These are phyloP conservation scores for Perca fluviatilis DNA, from an alignment of 2,113 vertebrate genomes.

Conservation along the genomic window DNA sequence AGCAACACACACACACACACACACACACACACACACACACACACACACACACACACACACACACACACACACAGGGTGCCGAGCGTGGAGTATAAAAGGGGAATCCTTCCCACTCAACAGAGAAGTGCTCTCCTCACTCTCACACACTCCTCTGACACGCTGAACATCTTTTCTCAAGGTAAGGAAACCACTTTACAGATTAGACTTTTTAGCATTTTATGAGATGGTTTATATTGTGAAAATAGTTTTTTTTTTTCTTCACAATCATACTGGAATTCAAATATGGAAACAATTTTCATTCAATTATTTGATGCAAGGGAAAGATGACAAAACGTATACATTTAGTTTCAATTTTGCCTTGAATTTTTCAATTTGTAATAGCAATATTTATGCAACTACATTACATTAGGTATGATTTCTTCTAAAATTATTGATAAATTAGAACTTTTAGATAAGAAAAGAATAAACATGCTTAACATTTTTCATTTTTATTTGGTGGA, in stretches of 20 bases:
- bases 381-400: not conserved
- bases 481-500: not conserved
- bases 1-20: slow-evolving; percentile 35
- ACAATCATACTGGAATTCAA: not conserved
- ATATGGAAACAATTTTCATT: not conserved
- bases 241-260: not conserved
- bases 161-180: slow-evolving; percentile 73
- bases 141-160: slow-evolving; percentile 60
- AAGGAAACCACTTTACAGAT: slow-evolving; percentile 45
- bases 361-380: not conserved
- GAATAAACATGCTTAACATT: not conserved
- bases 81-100: slow-evolving; percentile 81
- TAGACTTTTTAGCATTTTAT: not conserved
- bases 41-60: slow-evolving; percentile 51
- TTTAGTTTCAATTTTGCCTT: not conserved
- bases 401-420: not conserved
- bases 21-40: slow-evolving; percentile 42
- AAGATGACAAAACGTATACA: not conserved
- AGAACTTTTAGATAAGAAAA: not conserved
- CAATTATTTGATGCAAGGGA: not conserved
- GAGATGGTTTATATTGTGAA: not conserved
- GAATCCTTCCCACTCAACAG: slow-evolving; percentile 72
- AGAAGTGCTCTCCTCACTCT: slow-evolving; percentile 73
- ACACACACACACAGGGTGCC: slow-evolving; percentile 1
- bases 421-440: not conserved